Conservation (phyloP, 2,888 invertebrate genomes). For the Drosophila yooni region DNA sequence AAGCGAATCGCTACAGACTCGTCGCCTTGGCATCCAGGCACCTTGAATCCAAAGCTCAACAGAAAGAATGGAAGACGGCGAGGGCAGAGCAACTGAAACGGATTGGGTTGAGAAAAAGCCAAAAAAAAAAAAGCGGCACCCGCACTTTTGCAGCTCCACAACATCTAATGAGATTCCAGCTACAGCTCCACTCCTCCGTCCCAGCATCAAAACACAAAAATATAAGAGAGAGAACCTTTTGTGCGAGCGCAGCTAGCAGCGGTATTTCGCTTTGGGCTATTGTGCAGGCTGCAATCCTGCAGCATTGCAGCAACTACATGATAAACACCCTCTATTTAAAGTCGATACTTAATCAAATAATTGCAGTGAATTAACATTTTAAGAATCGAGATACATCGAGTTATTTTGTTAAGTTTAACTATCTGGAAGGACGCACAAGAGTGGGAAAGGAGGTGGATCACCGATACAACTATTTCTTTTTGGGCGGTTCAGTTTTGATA, state of each 20-base stretch:
- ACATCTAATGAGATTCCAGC: slow-evolving; percentile 19
- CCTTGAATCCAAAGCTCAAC: slow-evolving; percentile 4
- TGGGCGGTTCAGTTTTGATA: background rate
- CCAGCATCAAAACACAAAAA: background rate
- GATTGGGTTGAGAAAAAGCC: slow-evolving; percentile 18
- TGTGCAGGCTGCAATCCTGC: slow-evolving; percentile 17
- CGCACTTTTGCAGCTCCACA: slow-evolving; percentile 42
- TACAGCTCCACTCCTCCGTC: background rate
- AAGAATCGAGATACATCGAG: background rate
- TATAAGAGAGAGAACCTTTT: background rate
- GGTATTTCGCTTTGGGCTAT: slow-evolving; percentile 12
- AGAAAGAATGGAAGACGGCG: background rate
- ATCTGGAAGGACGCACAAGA: background rate
- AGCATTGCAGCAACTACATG: slow-evolving; percentile 24
- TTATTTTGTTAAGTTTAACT: background rate
- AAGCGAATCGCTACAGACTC: slow-evolving; percentile 43
- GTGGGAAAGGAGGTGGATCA: background rate
- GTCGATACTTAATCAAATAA: background rate
- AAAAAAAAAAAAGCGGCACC: slow-evolving; percentile 16
- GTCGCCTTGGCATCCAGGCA: slow-evolving; percentile 28
- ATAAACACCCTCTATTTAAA: slow-evolving; percentile 27
- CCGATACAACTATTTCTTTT: background rate
- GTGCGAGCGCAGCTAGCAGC: slow-evolving; percentile 12
- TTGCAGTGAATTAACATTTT: background rate
- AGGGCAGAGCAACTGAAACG: background rate